These are phyloP conservation scores for Haemorhous mexicanus DNA, from an alignment of 2,113 vertebrate species.

Conservation along the genomic window DNA sequence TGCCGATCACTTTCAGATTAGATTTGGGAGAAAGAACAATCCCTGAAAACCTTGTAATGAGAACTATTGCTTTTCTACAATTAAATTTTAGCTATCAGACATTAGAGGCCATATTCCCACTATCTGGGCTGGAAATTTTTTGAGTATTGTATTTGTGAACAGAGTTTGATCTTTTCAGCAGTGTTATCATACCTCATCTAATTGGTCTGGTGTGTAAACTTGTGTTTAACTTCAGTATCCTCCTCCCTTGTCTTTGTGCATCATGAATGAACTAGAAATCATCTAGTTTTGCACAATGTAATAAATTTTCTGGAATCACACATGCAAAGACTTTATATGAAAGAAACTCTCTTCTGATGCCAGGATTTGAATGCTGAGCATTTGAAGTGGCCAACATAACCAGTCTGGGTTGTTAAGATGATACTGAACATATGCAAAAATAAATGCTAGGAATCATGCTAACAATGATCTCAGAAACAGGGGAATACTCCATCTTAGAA, in stretches of 20 bases:
- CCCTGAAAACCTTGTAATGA: not conserved
- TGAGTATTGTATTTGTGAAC: not conserved
- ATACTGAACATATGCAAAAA: not conserved
- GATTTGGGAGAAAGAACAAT: not conserved
- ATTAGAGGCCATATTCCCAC: not conserved
- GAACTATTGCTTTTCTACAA: not conserved
- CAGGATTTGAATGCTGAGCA: not conserved
- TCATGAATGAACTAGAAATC: not conserved
- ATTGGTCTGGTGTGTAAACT: not conserved
- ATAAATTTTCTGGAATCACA: not conserved
- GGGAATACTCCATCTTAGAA: not conserved
- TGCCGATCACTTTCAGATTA: constrained; percentile 11
- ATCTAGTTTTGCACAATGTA: not conserved
- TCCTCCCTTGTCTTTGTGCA: not conserved
- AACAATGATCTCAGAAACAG: not conserved
- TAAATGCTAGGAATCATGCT: not conserved
- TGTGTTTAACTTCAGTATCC: not conserved
- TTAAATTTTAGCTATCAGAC: not conserved
- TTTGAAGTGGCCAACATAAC: not conserved
- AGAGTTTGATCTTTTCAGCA: not conserved
- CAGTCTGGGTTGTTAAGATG: fast-evolving
- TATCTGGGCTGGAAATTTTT: not conserved
- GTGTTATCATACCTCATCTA: not conserved
- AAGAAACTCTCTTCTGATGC: not conserved
- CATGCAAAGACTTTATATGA: not conserved